Percentiles rank a stretch among this genome's conserved stretches.
Evolutionary conservation across 1,140 invertebrate genomes (phyloP).

Genomic region (Homalodisca vitripennis): DNA sequence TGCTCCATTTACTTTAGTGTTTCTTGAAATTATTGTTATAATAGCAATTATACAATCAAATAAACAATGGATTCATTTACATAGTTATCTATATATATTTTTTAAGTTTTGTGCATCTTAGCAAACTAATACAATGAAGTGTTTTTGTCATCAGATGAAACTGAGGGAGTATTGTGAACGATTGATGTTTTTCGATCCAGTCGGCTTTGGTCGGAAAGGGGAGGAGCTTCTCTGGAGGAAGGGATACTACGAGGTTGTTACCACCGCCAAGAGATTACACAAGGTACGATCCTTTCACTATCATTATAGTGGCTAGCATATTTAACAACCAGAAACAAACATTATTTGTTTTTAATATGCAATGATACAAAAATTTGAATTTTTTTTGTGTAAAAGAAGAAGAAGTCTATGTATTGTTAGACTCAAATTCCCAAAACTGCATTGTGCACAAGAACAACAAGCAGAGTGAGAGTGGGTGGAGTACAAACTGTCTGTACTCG

Average conservation of each 20-base stretch:
- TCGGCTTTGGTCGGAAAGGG: conserved; percentile 77
- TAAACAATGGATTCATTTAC: too few relatives aligned
- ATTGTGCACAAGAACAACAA: too few relatives aligned
- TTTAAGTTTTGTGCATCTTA: background rate
- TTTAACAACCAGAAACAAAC: background rate
- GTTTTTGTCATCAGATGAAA: conserved; percentile 35
- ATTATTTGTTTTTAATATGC: conserved; percentile 13
- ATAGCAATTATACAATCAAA: too few relatives aligned
- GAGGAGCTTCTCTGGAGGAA: conserved; percentile 92
- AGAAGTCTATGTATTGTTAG: too few relatives aligned
- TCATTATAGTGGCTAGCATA: background rate
- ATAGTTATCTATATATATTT: background rate
- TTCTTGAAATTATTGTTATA: too few relatives aligned
- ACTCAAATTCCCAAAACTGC: too few relatives aligned
- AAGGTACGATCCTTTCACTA: too few relatives aligned
- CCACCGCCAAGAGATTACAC: conserved; percentile 75
- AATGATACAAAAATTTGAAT: conserved; percentile 25
- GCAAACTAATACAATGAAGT: background rate
- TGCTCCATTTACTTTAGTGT: too few relatives aligned
- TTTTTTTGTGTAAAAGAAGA: background rate
- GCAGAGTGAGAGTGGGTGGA: too few relatives aligned
- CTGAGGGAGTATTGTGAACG: conserved; percentile 63
- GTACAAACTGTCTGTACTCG: too few relatives aligned
- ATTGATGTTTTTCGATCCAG: conserved; percentile 73
- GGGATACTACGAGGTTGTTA: conserved; percentile 87